Conservation (phyloP, 2,888 invertebrate species). For the Habroteleia sp. region DNA sequence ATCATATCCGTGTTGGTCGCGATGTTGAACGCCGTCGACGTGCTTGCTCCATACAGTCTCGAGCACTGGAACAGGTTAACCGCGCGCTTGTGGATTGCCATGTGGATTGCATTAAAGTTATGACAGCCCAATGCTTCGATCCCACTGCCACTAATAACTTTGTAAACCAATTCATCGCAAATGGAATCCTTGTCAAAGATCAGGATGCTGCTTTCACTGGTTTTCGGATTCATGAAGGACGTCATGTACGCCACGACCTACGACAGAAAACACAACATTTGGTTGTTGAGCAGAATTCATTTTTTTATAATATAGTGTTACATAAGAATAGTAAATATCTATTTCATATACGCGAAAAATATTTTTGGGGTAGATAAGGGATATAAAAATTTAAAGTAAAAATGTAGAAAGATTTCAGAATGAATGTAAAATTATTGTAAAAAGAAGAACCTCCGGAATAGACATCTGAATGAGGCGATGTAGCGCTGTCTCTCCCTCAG, state of each 20-base stretch:
- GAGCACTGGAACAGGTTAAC: slow-evolving; percentile 26
- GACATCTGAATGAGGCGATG: slow-evolving; percentile 37
- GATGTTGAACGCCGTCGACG: slow-evolving; percentile 1
- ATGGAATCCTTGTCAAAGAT: slow-evolving; percentile 4
- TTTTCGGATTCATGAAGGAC: neutral
- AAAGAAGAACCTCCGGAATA: slow-evolving; percentile 25
- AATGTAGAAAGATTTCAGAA: too few relatives aligned
- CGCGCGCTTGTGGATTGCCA: slow-evolving; percentile 39
- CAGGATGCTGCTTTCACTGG: slow-evolving; percentile 6
- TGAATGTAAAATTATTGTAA: too few relatives aligned
- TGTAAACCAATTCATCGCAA: slow-evolving; percentile 18
- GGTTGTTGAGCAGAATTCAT: too few relatives aligned
- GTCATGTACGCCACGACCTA: slow-evolving; percentile 22
- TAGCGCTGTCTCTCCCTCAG: slow-evolving; percentile 34
- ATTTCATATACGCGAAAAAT: neutral
- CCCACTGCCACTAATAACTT: neutral
- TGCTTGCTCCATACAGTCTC: slow-evolving; percentile 15
- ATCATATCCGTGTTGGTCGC: slow-evolving; percentile 22
- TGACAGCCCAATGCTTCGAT: slow-evolving; percentile 4
- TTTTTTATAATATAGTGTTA: too few relatives aligned
- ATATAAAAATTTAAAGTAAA: too few relatives aligned
- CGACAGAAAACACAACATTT: too few relatives aligned
- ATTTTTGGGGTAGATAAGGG: too few relatives aligned
- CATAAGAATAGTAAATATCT: too few relatives aligned
- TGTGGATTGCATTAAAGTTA: slow-evolving; percentile 37